Evolutionary conservation across 2,113 vertebrate genomes (phyloP), one percentile per base, ranked within the genome.

Genomic region (Stomatorhinus ivindoensis): DNA sequence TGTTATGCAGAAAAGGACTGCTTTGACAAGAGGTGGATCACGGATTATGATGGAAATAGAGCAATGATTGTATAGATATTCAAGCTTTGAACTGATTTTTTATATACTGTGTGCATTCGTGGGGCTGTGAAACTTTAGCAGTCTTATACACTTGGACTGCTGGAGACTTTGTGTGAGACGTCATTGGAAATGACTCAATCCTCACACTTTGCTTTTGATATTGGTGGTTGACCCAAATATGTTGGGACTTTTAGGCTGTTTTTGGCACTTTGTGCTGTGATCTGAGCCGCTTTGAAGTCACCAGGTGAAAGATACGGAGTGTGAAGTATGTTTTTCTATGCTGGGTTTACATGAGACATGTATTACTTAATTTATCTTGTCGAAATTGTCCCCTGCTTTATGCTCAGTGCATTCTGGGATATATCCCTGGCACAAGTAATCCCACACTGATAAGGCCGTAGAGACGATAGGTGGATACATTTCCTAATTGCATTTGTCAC

Each of bases 201-300:
- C 69, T 39, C 17, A 31, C 27, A 19, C 27, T 24, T 53, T 80
- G 13, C 46, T 73, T 53, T 88, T 80, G 88, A 88, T 88, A 73
- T 73, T 15, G 24, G 58, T 55, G 69, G 31, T 82, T 53, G 47
- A 88, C 88, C 88, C 88, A 80, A 21, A 50, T 51, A 42, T 80
- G 31, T 11, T 88, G 58, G 61, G 44, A 47, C 44, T 50, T 47
- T 27, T 13, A 35, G n/a, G 24, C 44, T 86, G 27, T 27, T 31
- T 48, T 46, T 69, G 44, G 27, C 13, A 35, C 69, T 53, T 27
- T 42, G 19, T 24, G 3, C 88, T 82, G 17, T 88, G 88, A 88
- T 88, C 69, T 88, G 69, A 88, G 31, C n/a, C 48, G 42, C 88
- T 80, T 88, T 80, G 69, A 88, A 80, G 65, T 82, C 69, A 88